A percentile compares a stretch with the other conserved stretches of the same genome.
These are phyloP conservation scores for human (Homo sapiens) DNA, from an alignment of 2,113 vertebrate species.

Conservation along the genomic window DNA sequence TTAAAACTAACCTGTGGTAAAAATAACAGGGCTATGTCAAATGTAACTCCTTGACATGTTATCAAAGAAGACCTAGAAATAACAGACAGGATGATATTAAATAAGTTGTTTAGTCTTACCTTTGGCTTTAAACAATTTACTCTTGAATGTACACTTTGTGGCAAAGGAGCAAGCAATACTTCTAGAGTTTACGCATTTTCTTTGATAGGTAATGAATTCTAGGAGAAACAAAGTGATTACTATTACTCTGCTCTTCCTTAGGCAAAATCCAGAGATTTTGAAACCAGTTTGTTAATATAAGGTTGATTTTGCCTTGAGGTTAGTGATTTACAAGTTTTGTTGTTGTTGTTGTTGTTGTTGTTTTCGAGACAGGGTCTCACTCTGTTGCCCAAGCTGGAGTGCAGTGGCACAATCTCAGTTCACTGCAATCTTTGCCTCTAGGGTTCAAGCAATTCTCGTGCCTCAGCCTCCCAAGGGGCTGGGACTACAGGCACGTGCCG, in stretches of 20 bases:
- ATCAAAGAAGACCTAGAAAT: background rate
- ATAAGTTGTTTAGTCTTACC: background rate
- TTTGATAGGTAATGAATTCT: conserved; percentile 18
- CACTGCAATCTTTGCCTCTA: too few species aligned
- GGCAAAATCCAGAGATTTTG: background rate
- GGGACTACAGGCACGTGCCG: too few species aligned
- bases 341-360: too few species aligned
- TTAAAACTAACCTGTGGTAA: background rate
- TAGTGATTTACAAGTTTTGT: background rate
- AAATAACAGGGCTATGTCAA: background rate
- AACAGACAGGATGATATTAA: background rate
- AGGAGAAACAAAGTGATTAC: background rate
- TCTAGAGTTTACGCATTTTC: background rate
- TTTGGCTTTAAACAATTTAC: background rate
- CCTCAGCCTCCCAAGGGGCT: too few species aligned
- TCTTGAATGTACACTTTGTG: background rate
- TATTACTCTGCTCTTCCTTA: background rate
- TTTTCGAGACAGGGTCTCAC: too few species aligned
- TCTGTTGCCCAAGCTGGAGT: too few species aligned
- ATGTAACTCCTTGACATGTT: background rate
- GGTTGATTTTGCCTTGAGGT: conserved; percentile 1
- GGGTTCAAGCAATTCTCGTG: too few species aligned
- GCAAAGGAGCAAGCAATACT: background rate
- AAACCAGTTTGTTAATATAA: background rate
- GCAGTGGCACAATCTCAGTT: too few species aligned